A percentile compares a stretch with the other conserved stretches of the same genome.
Evolutionary conservation across 2,113 vertebrate genomes (phyloP).

Genomic region (Xenopus borealis): DNA sequence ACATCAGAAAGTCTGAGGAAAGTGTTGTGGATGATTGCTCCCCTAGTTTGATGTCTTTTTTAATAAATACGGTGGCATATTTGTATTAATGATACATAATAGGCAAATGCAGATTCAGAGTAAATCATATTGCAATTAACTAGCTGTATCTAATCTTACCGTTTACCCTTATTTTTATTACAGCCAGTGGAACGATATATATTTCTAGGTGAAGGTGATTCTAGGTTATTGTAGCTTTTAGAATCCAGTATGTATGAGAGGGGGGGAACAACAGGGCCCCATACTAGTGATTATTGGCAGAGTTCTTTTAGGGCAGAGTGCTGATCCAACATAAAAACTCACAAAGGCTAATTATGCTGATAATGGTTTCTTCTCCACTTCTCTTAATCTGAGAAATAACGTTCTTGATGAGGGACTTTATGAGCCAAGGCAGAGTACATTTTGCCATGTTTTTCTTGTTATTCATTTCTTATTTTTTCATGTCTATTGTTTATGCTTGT

Average conservation of each 20-base stretch:
- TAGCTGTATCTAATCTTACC: conserved; percentile 16
- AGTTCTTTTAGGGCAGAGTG: no score
- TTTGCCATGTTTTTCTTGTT: conserved; percentile 17
- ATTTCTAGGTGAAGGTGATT: not conserved
- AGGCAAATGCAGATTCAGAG: not conserved
- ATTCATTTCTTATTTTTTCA: not conserved
- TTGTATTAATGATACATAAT: conserved; percentile 24
- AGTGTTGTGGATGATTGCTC: not conserved
- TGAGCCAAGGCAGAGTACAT: conserved; percentile 24
- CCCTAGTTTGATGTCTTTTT: not conserved
- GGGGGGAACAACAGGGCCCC: no score
- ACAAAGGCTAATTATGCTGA: not conserved
- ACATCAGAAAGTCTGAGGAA: not conserved
- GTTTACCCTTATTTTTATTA: conserved; percentile 14
- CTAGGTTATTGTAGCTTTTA: no score
- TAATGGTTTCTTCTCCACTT: not conserved
- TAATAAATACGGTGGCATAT: conserved; percentile 23
- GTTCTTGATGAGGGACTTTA: conserved; percentile 19
- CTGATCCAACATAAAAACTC: no score
- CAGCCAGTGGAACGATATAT: not conserved
- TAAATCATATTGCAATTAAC: conserved; percentile 36
- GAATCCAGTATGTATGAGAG: no score
- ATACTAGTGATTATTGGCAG: not conserved
- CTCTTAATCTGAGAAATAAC: conserved; percentile 21
- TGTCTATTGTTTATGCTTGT: conserved; percentile 27